Evolutionary conservation across 2,888 invertebrate genomes (phyloP), one percentile per base, ranked within the genome.

Genomic region (Thalpophila matura): DNA sequence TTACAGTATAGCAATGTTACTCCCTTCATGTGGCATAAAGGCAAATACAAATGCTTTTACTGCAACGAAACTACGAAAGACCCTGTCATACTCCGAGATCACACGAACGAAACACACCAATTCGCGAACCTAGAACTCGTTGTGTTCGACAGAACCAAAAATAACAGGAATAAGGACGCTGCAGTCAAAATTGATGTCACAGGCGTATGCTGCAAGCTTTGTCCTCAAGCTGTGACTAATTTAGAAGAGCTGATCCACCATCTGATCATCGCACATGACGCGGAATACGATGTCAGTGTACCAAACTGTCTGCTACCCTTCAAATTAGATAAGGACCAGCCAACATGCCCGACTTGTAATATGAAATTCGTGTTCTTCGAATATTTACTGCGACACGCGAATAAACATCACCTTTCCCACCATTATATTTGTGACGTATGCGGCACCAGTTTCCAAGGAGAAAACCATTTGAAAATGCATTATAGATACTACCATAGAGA

Each of bases 371-470:
- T 88, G 0, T 95, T 93, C 82, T 95, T 95, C 51, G 94, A 94
- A 68, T 94, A 93, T 55, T 66, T 95, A 0, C 76, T 95, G 0
- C 82, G 94, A 0, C 95, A 95, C 55, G 93, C 94, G 0, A 95
- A 95, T 55, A 95, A 94, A 58, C 84, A 93, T 20, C 94, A 95
- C 59, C 74, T 95, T 0, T 88, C 90, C 0, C 95, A 95, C n/a
- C 92, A 93, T 40, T 95, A 93, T 35, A 94, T 94, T 3, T 95
- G 95, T 35, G 94, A 95, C 29, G 91, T 94, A 0, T 95, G 95
- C 27, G 94, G 94, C 0, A 92, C 92, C 0, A 94, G 94, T 55
- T 95, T 95, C 58, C 95, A 94, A 82, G 94, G 94, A 0, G 94
- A 95, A 63, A 94, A 93, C 31, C 94, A 94, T 70, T 79, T 95